Base-by-base conservation (phyloP, 37 sponge, comb jelly and placozoan genomes). In the Diacarnus erythraeanus region DNA sequence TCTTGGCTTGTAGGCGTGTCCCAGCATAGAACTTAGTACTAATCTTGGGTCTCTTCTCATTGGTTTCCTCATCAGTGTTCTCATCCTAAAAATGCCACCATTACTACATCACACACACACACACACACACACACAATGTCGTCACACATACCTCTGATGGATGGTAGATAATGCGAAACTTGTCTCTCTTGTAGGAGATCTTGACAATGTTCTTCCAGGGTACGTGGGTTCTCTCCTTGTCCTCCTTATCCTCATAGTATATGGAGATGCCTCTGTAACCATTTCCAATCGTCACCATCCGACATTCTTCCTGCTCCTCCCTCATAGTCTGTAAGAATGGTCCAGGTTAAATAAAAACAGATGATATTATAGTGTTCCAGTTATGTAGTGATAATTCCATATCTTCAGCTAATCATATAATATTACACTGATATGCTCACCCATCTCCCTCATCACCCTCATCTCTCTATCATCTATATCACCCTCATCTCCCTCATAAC, bases 101-200 rank as follows among this genome's bases (percentile, higher is more conserved):
- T 60, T 25, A 60, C 4, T 60, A 20, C 26, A 20, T 60, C 22
- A n/a, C 23, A 60, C 22, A 20, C 22, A 26, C 51, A 47, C 51
- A 47, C 51, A 6, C 12, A 47, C 51, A 15, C 61, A 10, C 10
- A 54, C 56, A 64, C 30, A 27, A 9, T 20, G 30, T 20, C 65
- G 15, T 9, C 38, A 30, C 70, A 69, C 72, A 2, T 18, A 74
- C 74, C 64, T 40, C 36, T 17, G 71, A 51, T 2, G 71, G 73
- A 34, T 57, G 67, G 80, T 84, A 87, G 26, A 72, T 77, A 37
- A 91, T 71, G 39, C 80, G 37, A 29, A 91, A 87, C 72, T 78
- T 83, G 15, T 57, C 65, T 40, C 73, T 75, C 79, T 87, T 91
- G 84, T 91, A 91, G 0, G 92, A 86, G 69, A 91, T 87, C 77